Base-by-base conservation (phyloP, 2,888 invertebrate genomes). In the Parapristionchus giblindavisi region DNA sequence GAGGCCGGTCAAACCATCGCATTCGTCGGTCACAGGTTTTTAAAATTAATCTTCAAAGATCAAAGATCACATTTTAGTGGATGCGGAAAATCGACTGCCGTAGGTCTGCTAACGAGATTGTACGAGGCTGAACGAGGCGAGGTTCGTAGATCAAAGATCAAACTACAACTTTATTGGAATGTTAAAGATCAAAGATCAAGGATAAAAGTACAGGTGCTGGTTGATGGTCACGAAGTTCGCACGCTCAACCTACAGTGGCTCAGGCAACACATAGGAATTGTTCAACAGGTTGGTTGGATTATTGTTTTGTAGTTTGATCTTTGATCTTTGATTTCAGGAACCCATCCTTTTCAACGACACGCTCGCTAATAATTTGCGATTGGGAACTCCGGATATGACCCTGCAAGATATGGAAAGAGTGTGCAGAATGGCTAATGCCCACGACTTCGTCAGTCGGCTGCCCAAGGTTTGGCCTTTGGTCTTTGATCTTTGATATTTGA, bases 51-150 rank as follows among this genome's bases (percentile, higher is more conserved):
- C n/a, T n/a, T n/a, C n/a, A n/a, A n/a, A n/a, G n/a, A n/a, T n/a
- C 48, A 48, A 11, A 21, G 21, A 14, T 48, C 48, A 24, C 32
- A 56, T 71, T 71, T 27, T 56, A 71, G 94, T 79, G 95, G 95
- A 0, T 94, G 94, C 61, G 86, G 86, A 60, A 86, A 86, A 65
- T 82, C 83, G 0, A 95, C 95, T 0, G 92, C 93, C 56, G 92
- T 95, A 75, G 93, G 94, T 85, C 90, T 95, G 38, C 88, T 95
- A 0, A 92, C 94, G 88, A 75, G 85, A 48, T 76, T 85, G 6
- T 87, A 96, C 87, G 94, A 94, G 87, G 92, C 92, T 0, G 89
- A 90, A 24, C 89, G 88, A 2, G 94, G 94, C 24, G 87, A 90
- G 54, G 91, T 91, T n/a, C 66, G 52, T 1, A 51, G 8, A 17